phyloP scores from a whole-genome alignment of 1,140 invertebrate genomes.

The Sycophaga agraensis region DNA sequence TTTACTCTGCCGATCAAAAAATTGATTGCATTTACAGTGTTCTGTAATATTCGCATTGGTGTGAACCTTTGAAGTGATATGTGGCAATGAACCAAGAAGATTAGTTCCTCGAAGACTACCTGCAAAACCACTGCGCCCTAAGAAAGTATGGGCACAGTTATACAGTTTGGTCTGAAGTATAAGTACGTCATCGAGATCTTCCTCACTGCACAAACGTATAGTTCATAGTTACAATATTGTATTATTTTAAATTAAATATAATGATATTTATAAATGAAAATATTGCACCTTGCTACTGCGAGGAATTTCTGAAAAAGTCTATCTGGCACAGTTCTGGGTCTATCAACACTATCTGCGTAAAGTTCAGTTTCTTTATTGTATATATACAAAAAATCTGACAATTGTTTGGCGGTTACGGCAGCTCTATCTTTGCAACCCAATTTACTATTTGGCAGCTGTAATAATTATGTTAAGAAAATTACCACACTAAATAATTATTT shows the following conservation, averaged over 20 bases:
- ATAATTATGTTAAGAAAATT: not conserved
- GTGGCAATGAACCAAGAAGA: conserved; percentile 54
- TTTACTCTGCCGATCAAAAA: conserved; percentile 43
- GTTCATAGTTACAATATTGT: too few species aligned
- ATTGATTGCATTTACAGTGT: conserved; percentile 52
- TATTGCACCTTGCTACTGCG: conserved; percentile 53
- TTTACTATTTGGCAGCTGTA: conserved; percentile 71
- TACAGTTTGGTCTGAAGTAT: conserved; percentile 66
- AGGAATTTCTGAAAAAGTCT: conserved; percentile 64
- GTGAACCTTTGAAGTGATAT: conserved; percentile 54
- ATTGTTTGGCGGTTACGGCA: conserved; percentile 84
- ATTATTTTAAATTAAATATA: too few species aligned
- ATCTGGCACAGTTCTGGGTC: conserved; percentile 62
- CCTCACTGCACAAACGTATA: conserved; percentile 56
- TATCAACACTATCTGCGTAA: conserved; percentile 69
- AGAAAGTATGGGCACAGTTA: conserved; percentile 66
- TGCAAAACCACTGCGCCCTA: conserved; percentile 59
- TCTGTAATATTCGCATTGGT: conserved; percentile 48
- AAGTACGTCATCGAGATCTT: conserved; percentile 66
- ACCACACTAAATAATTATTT: conserved; percentile 4
- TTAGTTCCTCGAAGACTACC: conserved; percentile 50
- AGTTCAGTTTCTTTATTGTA: conserved; percentile 85
- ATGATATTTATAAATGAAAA: too few species aligned
- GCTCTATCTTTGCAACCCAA: conserved; percentile 81
- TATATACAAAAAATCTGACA: conserved; percentile 89